phyloP scores from a whole-genome alignment of 2,888 invertebrate genomes.

The Ophion obscuratus region DNA sequence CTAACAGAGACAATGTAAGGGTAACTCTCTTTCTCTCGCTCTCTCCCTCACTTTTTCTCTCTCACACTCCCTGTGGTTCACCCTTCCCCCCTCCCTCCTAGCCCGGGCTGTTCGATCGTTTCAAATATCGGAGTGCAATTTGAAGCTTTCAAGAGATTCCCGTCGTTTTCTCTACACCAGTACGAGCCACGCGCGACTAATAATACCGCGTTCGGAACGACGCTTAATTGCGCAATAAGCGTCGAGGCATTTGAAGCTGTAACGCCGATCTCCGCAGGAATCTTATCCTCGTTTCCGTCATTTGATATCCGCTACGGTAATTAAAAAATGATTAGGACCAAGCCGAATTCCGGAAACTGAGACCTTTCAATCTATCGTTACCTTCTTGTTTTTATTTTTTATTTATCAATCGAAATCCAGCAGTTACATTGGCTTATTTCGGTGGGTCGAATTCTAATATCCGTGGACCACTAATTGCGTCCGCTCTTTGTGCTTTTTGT shows the following conservation, averaged over 20 bases:
- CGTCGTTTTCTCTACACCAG: slow-evolving; percentile 9
- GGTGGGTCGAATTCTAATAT: too few species aligned
- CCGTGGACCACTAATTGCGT: too few species aligned
- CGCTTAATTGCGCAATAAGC: slow-evolving; percentile 62
- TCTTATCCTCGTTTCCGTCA: slow-evolving; percentile 51
- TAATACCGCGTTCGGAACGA: slow-evolving; percentile 42
- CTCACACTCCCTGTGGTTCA: too few species aligned
- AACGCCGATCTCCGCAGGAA: slow-evolving; percentile 42
- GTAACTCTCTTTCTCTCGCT: neutral
- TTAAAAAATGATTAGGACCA: slow-evolving; percentile 61
- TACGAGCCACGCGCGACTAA: slow-evolving; percentile 39
- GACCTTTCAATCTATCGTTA: slow-evolving; percentile 26
- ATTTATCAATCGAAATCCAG: neutral
- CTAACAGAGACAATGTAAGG: neutral
- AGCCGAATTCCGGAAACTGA: neutral
- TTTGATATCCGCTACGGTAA: slow-evolving; percentile 51
- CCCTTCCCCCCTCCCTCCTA: too few species aligned
- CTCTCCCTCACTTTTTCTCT: neutral
- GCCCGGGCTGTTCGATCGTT: slow-evolving; percentile 1
- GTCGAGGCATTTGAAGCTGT: slow-evolving; percentile 54
- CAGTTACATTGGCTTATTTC: too few species aligned
- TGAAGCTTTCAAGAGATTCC: slow-evolving; percentile 46
- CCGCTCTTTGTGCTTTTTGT: too few species aligned
- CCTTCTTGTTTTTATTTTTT: slow-evolving; percentile 9
- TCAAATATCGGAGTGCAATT: slow-evolving; percentile 58